A percentile compares a stretch with the other conserved stretches of the same genome.
Conservation (phyloP, 1,140 invertebrate species). For the Chironomus striatipennis region DNA sequence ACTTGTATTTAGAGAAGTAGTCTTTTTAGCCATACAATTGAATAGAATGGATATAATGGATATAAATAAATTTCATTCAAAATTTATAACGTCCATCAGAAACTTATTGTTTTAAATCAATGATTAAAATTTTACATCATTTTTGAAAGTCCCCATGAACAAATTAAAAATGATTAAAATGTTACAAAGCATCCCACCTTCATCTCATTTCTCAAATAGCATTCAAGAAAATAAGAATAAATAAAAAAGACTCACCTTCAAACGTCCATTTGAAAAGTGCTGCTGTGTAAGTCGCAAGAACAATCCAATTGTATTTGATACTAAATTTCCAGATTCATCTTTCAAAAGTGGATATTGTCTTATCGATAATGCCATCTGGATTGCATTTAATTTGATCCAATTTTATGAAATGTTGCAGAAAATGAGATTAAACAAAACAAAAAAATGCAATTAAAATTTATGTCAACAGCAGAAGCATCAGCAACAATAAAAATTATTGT, state of each 20-base stretch:
- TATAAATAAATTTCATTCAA: too few species aligned
- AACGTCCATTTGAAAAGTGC: slow-evolving; percentile 1
- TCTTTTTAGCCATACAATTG: too few species aligned
- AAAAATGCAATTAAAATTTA: background rate
- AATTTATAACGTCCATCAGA: too few species aligned
- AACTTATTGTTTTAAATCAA: too few species aligned
- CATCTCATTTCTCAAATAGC: background rate
- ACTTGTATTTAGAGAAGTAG: too few species aligned
- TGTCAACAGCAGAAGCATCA: slow-evolving; percentile 13
- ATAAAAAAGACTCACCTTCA: background rate
- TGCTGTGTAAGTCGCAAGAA: background rate
- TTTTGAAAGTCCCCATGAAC: too few species aligned
- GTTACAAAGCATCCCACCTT: too few species aligned
- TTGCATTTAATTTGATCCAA: background rate
- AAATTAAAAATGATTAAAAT: too few species aligned
- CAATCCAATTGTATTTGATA: background rate
- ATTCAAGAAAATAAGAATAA: too few species aligned
- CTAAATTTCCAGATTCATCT: slow-evolving; percentile 18
- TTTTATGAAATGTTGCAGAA: background rate
- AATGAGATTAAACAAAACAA: background rate
- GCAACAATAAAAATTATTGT: too few species aligned
- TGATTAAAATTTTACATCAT: too few species aligned
- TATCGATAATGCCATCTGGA: background rate
- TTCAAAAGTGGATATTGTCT: background rate
- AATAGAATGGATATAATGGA: too few species aligned